Evolutionary conservation across 1,140 invertebrate genomes (phyloP).

Genomic region (Spodoptera frugiperda): DNA sequence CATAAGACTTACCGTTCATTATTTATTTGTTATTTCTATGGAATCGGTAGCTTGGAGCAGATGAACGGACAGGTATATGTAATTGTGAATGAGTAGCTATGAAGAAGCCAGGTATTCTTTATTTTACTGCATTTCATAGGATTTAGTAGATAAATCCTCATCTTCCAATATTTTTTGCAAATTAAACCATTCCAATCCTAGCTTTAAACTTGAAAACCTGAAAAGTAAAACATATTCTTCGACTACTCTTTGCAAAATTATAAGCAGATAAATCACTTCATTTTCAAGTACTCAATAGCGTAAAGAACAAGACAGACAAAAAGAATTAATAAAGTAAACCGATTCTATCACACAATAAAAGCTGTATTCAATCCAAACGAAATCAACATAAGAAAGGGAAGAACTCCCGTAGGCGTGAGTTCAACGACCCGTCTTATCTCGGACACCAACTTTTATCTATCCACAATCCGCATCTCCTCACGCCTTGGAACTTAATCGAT

Average conservation of each 20-base stretch:
- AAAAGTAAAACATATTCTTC: no score
- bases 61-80: neutral
- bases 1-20: conserved; percentile 13
- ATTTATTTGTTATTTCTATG: conserved; percentile 27
- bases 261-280: neutral
- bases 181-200: no score
- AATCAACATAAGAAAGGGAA: conserved; percentile 62
- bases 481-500: conserved; percentile 62
- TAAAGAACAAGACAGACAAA: conserved; percentile 18
- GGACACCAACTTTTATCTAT: conserved; percentile 66
- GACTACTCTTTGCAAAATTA: no score
- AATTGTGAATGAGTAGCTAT: no score
- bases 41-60: conserved; percentile 6
- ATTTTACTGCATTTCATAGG: no score
- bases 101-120: no score
- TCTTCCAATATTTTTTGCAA: no score
- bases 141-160: no score
- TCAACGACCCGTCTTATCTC: conserved; percentile 73
- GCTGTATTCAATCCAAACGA: conserved; percentile 58
- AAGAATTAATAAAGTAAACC: conserved; percentile 28
- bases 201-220: neutral
- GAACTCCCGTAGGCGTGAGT: conserved; percentile 54
- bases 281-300: neutral
- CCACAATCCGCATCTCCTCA: conserved; percentile 53
- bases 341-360: conserved; percentile 31